These are phyloP conservation scores for Drosophila fulvimacula DNA, from an alignment of 2,888 invertebrate genomes.

Conservation along the genomic window DNA sequence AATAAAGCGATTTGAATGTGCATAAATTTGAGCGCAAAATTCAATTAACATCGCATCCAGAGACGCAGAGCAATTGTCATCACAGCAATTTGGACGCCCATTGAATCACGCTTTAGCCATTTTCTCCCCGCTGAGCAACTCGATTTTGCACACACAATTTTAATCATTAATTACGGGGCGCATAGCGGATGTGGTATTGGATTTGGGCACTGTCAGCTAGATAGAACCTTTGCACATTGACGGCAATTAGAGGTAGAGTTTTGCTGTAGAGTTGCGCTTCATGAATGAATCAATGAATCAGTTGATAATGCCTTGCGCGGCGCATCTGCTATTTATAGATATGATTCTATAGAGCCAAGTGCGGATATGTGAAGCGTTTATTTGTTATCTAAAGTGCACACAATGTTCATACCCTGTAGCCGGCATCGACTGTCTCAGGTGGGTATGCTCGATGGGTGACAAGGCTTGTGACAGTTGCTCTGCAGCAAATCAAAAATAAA, in stretches of 20 bases:
- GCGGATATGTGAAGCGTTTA: constrained; percentile 43
- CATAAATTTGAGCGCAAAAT: constrained; percentile 62
- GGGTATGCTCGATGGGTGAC: constrained; percentile 1
- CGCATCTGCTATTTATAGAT: constrained; percentile 68
- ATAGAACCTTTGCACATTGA: constrained; percentile 57
- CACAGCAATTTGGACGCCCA: constrained; percentile 65
- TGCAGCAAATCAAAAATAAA: too few species aligned
- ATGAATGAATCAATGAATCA: constrained; percentile 67
- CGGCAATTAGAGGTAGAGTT: constrained; percentile 39
- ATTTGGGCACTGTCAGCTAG: constrained; percentile 40
- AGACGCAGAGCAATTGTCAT: constrained; percentile 48
- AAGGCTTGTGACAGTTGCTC: neutral
- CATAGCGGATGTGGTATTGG: constrained; percentile 63
- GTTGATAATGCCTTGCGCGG: constrained; percentile 54
- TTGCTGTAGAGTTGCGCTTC: constrained; percentile 33
- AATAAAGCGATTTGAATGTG: constrained; percentile 77
- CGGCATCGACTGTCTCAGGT: neutral
- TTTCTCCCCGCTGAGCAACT: constrained; percentile 34
- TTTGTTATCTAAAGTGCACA: constrained; percentile 69
- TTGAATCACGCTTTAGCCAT: constrained; percentile 75
- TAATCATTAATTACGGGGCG: constrained; percentile 53
- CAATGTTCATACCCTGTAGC: constrained; percentile 22
- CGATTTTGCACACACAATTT: constrained; percentile 26
- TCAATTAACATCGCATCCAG: constrained; percentile 66
- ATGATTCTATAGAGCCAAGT: constrained; percentile 42